Evolutionary conservation across 2,888 invertebrate genomes (phyloP), one percentile per base, ranked within the genome.

Genomic region (Villa cingulata): DNA sequence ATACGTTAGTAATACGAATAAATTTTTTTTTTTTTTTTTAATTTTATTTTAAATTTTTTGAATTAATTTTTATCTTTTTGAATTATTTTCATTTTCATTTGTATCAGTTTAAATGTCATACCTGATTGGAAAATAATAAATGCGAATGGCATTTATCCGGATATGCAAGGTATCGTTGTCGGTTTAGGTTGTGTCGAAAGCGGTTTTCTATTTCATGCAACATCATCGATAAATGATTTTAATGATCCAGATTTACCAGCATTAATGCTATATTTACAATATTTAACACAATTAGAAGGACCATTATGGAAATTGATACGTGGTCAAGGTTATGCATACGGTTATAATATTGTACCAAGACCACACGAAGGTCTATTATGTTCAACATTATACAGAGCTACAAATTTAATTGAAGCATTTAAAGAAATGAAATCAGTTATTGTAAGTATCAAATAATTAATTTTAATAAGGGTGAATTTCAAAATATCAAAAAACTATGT

Each of bases 291-390:
- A 49, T 47, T 57, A 1, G 58, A 57, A 46, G 90, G 91, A 44
- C 89, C 90, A 23, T 80, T 91, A 80, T 91, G 88, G 87, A 78
- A 81, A 45, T 77, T 83, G 64, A 84, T 94, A 54, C 76, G 94
- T 56, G 92, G 92, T 37, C 79, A 81, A 59, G 92, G 92, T 1
- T 75, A 87, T 45, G 80, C 91, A 0, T 94, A 94, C 68, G 75
- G 81, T 45, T 90, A 85, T 70, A 74, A 74, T 56, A 76, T 86
- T 58, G 70, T 72, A 46, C 64, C 79, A 23, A 72, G 76, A 53
- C 75, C 74, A 5, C 74, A 80, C 61, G 81, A 85, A 67, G 86
- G 83, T 3, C 69, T 83, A 20, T 64, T 90, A 37, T 78, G 80
- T 57, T 76, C 92, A 59, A 72, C 78, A 1, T 76, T 92, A 42